A percentile compares a stretch with the other conserved stretches of the same genome.
Evolutionary conservation across 2,113 vertebrate species (phyloP).

Genomic region (Orientallactaga bullata): DNA sequence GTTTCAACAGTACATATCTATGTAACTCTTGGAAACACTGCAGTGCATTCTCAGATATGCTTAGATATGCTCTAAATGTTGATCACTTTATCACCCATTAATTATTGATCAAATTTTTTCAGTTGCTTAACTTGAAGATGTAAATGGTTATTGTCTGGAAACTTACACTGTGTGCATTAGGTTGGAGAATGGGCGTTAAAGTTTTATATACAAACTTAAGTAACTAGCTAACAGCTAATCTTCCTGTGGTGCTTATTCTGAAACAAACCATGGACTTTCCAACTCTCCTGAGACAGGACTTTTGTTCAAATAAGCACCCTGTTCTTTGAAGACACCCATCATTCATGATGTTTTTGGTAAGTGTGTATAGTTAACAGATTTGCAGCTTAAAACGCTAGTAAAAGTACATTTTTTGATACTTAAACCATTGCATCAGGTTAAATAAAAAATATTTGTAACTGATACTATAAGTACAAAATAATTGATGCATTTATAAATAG

Average conservation of each 20-base stretch:
- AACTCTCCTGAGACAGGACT: background rate
- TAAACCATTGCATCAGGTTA: background rate
- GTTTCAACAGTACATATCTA: background rate
- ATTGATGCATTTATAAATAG: background rate
- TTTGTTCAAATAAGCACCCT: background rate
- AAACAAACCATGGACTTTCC: background rate
- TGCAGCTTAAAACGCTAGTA: background rate
- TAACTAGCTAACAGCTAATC: background rate
- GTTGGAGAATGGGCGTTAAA: rapidly evolving
- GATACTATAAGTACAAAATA: background rate
- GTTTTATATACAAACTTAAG: background rate
- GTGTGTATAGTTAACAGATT: background rate
- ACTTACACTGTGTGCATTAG: background rate
- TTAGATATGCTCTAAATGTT: background rate
- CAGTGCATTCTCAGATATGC: background rate
- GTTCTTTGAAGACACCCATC: background rate
- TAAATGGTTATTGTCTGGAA: background rate
- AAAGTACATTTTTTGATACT: background rate
- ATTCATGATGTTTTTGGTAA: background rate
- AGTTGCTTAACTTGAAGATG: background rate
- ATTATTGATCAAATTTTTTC: background rate
- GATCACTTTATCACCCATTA: background rate
- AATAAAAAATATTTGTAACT: background rate
- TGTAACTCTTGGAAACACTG: background rate
- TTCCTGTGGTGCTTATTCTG: background rate